Evolutionary conservation across 2,113 vertebrate species (phyloP), one percentile per base, ranked within the genome.

Genomic region (Misgurnus anguillicaudatus): DNA sequence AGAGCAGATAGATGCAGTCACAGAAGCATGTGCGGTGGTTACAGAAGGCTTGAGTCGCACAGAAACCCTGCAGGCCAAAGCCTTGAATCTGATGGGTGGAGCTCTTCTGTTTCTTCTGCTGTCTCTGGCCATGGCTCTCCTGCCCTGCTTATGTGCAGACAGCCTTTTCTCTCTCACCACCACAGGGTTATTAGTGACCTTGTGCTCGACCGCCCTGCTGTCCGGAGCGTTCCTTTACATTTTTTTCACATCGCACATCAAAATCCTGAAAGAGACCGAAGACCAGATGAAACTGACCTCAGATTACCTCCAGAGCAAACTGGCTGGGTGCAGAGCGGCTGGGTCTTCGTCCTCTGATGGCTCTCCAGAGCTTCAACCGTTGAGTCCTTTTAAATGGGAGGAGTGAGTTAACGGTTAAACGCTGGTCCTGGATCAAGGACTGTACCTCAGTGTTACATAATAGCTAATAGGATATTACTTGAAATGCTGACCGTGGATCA

Each of bases 161-260:
- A 88, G 85, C 88, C 84, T 73, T 72, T 92, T 36, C 86, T 93
- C 83, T 69, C 57, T 64, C 53, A 63, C 7, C 60, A 42, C 61
- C 36, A 5, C 5, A 0, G 58, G 58, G 17, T 5, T 73, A 41
- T 31, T 65, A 36, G 58, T 6, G 55, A 48, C 47, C 1, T 17
- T 41, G 82, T 81, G 88, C 36, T 31, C 91, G 8, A 82, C 48
- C 0, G 7, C 89, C 62, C 79, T 93, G 66, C 58, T 92, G 58
- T 78, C 87, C 0, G 76, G 92, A 1, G 73, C 86, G 0, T 81
- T 76, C 1, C 83, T 92, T 53, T 90, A 92, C 74, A 47, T 94
- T 13, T 91, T 94, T 61, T 91, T 93, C 82, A 81, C 86, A 57
- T 87, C 90, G 2, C 93, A 95, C 80, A 88, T 91, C 82, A 94